Evolutionary conservation across 2,888 invertebrate genomes (phyloP).

Genomic region (Lasioglossum villosulum): DNA sequence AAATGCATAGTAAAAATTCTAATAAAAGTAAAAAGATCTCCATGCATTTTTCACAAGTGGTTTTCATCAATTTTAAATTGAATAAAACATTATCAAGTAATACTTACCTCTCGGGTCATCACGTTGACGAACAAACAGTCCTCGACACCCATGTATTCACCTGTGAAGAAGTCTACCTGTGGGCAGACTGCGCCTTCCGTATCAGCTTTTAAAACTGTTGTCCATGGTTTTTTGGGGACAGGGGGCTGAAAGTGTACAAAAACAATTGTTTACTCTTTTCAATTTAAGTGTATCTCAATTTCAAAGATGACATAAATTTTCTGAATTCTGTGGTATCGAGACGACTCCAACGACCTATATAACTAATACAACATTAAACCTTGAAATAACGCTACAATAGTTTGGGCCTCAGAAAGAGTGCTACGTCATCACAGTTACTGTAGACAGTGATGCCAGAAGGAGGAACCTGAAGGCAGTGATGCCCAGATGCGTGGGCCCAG

Average conservation of each 20-base stretch:
- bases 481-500: too few species aligned
- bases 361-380: too few species aligned
- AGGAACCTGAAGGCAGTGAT: too few species aligned
- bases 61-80: neutral
- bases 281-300: too few species aligned
- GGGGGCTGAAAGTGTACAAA: neutral
- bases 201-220: neutral
- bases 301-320: too few species aligned
- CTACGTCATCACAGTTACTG: too few species aligned
- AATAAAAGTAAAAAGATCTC: neutral
- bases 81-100: neutral
- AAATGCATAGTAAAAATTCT: too few species aligned
- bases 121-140: constrained; percentile 31
- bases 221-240: neutral
- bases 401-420: too few species aligned
- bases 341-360: too few species aligned
- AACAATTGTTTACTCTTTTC: neutral
- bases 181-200: neutral
- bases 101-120: neutral
- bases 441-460: too few species aligned
- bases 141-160: neutral
- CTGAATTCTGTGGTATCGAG: too few species aligned
- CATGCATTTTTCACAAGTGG: neutral
- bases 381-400: too few species aligned
- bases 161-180: constrained; percentile 1